These are phyloP conservation scores for Okamejei kenojei DNA, from an alignment of 2,797 vertebrate species.

Conservation along the genomic window DNA sequence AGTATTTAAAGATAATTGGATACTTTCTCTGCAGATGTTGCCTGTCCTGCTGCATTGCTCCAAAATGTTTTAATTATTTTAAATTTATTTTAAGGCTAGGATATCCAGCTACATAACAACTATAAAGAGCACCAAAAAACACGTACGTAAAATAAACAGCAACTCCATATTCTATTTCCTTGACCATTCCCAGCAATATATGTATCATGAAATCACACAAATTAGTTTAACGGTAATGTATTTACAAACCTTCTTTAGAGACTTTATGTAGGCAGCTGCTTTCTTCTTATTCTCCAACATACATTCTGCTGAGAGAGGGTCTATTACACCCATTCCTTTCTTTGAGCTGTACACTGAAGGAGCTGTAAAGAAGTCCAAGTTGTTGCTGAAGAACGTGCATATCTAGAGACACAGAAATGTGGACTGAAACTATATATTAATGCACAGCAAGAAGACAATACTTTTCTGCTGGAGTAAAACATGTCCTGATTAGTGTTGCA, in stretches of 20 bases:
- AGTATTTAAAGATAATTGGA: no score
- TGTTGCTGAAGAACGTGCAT: slow-evolving; percentile 91
- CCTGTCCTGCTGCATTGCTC: no score
- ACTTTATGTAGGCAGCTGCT: slow-evolving; percentile 71
- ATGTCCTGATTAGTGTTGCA: neutral
- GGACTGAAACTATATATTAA: slow-evolving; percentile 29
- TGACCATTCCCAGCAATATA: neutral
- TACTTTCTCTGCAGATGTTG: no score
- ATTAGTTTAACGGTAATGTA: neutral
- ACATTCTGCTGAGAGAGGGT: slow-evolving; percentile 75
- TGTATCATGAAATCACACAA: neutral
- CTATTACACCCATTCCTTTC: slow-evolving; percentile 64
- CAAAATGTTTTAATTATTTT: no score
- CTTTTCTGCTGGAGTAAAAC: neutral
- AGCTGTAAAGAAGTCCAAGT: slow-evolving; percentile 79
- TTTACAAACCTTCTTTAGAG: slow-evolving; percentile 74
- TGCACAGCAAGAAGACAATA: neutral
- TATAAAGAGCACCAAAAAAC: neutral
- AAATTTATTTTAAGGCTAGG: neutral
- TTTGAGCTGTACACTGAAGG: slow-evolving; percentile 75
- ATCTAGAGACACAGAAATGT: slow-evolving; percentile 64
- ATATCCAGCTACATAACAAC: neutral
- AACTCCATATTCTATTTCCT: neutral
- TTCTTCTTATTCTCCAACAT: slow-evolving; percentile 89
- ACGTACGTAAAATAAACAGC: neutral